Base-by-base conservation (phyloP, 1,140 invertebrate genomes). In the Gonatopus flavifemur region DNA sequence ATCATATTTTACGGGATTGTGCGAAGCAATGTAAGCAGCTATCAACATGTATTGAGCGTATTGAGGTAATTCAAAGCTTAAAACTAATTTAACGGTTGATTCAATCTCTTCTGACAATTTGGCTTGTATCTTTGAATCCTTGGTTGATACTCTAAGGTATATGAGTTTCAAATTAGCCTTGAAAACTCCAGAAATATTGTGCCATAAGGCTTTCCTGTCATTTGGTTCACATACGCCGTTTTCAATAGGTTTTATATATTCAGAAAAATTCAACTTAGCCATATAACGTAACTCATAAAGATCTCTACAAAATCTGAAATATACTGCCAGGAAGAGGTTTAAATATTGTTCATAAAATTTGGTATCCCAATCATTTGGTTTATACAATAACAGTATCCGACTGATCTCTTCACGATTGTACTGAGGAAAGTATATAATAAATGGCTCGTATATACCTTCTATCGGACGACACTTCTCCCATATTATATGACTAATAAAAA, bases 21-120 rank as follows among this genome's bases (percentile, higher is more conserved):
- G 91, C 18, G 93, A 96, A 0, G 93, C 93, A 46, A 96, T 76
- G 71, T 92, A 96, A 6, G 91, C 88, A 18, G 93, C 90, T 20
- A 96, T 90, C 3, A 96, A 74, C 25, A 96, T 79, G 71, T 85
- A 94, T 72, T 95, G 95, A 0, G 88, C 88, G 74, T 93, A 95
- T 66, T 86, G 93, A 0, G 93, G 93, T 4, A 96, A 75, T 68
- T 96, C 92, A 39, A 93, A 83, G 48, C 83, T 86, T 49, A 88
- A 81, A 4, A 83, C 82, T 59, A 84, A 74, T 20, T 80, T 80
- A 38, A 76, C 80, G 40, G 80, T 83, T 5, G 80, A 81, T 38
- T 77, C 69, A 10, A 79, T 74, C 25, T 77, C 70, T 18, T 49
- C 43, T 6, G 59, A 66, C 5, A 73, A 21, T 25, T 68, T 42